phyloP scores from a whole-genome alignment of 2,797 vertebrate genomes.

The Gymnoscopelus microlampas region DNA sequence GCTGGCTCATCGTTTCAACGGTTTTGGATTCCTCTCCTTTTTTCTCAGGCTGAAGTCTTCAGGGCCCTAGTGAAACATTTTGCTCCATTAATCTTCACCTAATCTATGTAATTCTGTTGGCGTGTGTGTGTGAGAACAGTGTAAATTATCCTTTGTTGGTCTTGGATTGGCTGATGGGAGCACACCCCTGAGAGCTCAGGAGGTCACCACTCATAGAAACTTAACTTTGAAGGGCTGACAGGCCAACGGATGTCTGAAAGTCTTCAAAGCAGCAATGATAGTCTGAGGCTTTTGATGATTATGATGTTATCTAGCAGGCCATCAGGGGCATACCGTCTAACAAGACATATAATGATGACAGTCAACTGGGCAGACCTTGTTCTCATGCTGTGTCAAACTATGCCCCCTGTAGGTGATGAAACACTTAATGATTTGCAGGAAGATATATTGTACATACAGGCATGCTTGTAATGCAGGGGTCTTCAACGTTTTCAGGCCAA shows the following conservation, averaged over 20 bases:
- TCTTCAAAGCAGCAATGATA: constrained; percentile 22
- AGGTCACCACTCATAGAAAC: constrained; percentile 35
- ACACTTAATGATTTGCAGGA: not conserved
- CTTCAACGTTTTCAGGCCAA: too few species aligned
- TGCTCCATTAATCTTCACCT: constrained; percentile 40
- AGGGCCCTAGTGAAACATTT: constrained; percentile 20
- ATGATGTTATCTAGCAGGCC: constrained; percentile 27
- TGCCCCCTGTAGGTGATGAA: constrained; percentile 22
- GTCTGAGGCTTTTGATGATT: constrained; percentile 31
- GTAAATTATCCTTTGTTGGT: constrained; percentile 48
- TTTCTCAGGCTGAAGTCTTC: constrained; percentile 14
- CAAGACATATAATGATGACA: constrained; percentile 28
- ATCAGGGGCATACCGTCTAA: constrained; percentile 9
- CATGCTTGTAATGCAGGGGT: too few species aligned
- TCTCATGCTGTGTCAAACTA: constrained; percentile 32
- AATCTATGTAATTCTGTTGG: constrained; percentile 18
- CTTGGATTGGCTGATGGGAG: constrained; percentile 45
- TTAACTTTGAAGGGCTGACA: constrained; percentile 15
- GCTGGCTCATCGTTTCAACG: constrained; percentile 10
- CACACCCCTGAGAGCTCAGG: constrained; percentile 28
- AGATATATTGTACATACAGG: not conserved
- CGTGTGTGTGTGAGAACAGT: constrained; percentile 34
- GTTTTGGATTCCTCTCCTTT: constrained; percentile 1
- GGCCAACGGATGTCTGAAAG: not conserved
- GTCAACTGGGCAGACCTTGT: constrained; percentile 5